These are phyloP conservation scores for Ellobius talpinus DNA, from an alignment of 2,113 vertebrate genomes.

Conservation along the genomic window DNA sequence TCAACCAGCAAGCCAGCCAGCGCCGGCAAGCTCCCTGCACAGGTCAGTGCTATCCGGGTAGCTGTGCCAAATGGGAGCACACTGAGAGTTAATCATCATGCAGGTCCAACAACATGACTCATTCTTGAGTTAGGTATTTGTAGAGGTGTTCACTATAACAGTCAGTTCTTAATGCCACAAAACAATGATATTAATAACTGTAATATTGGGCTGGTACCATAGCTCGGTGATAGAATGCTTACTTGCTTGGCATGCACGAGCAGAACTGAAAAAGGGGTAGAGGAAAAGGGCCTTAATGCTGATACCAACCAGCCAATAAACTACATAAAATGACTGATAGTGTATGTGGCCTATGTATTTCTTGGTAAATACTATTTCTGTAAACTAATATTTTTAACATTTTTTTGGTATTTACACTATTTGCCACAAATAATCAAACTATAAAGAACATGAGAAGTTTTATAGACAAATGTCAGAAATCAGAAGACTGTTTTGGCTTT, in stretches of 20 bases:
- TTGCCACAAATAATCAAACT: not conserved
- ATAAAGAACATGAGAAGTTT: not conserved
- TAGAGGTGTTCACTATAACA: not conserved
- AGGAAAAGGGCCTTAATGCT: not conserved
- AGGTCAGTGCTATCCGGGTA: slow-evolving; percentile 87
- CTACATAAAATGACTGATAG: not conserved
- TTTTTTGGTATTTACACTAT: not conserved
- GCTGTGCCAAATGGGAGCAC: too few relatives aligned
- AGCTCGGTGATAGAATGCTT: not conserved
- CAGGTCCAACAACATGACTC: not conserved
- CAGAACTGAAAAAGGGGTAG: not conserved
- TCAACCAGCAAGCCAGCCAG: slow-evolving; percentile 99
- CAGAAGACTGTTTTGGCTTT: not conserved
- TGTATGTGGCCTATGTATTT: not conserved
- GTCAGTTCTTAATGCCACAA: not conserved
- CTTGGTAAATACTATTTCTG: not conserved
- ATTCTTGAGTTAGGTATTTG: not conserved
- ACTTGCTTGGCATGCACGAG: not conserved
- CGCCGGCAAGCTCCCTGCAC: slow-evolving; percentile 96
- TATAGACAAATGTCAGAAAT: not conserved
- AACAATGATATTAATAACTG: not conserved
- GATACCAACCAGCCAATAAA: too few relatives aligned
- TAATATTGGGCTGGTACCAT: not conserved
- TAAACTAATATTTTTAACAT: not conserved
- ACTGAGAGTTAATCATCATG: not conserved